phyloP scores from a whole-genome alignment of 2,113 vertebrate species.

The Bolborhynchus lineola region DNA sequence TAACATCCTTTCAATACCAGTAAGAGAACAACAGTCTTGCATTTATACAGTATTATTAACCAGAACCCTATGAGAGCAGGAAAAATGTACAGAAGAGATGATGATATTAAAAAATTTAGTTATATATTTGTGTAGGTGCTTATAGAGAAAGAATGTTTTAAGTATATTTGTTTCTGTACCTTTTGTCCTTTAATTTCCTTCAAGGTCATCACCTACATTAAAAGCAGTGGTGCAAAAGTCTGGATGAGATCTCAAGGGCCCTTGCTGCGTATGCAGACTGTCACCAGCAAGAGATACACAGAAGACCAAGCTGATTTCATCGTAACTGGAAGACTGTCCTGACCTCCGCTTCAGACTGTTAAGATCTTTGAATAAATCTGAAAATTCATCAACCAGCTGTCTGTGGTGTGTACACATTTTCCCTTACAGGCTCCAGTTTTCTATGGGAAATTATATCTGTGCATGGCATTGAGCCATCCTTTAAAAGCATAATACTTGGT shows the following conservation, averaged over 20 bases:
- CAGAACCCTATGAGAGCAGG: not conserved
- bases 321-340: not conserved
- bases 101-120: not conserved
- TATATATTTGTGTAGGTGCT: not conserved
- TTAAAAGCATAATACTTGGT: not conserved
- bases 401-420: not conserved
- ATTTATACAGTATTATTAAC: slow-evolving; percentile 41
- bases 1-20: slow-evolving; percentile 48
- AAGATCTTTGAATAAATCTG: not conserved
- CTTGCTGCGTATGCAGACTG: not conserved
- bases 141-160: not conserved
- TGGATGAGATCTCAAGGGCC: not conserved
- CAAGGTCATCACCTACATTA: not conserved
- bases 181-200: not conserved
- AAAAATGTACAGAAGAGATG: not conserved
- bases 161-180: not conserved
- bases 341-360: not conserved
- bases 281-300: not conserved
- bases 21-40: not conserved
- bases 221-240: not conserved
- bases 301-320: not conserved
- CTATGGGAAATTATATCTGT: not conserved
- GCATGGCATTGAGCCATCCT: not conserved
- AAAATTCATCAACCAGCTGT: not conserved
- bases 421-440: not conserved